Percentiles rank a stretch among this genome's conserved stretches.
Evolutionary conservation across 2,113 vertebrate genomes (phyloP).

Genomic region (Hippolais icterina): DNA sequence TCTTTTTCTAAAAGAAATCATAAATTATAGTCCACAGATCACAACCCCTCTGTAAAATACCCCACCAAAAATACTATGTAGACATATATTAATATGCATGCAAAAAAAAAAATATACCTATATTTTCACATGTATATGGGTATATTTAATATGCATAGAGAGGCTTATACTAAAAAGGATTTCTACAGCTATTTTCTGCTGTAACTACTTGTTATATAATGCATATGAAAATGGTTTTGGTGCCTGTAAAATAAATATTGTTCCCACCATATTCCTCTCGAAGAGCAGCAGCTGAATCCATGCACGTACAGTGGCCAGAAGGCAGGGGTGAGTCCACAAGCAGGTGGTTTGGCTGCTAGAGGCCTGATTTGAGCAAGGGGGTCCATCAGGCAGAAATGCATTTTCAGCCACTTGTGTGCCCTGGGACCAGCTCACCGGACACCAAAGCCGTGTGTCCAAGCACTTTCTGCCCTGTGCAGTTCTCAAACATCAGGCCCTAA

Average conservation of each 20-base stretch:
- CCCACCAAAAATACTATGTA: not conserved
- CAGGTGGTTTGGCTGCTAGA: not conserved
- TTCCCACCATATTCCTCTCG: not conserved
- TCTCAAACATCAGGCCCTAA: not conserved
- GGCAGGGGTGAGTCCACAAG: not conserved
- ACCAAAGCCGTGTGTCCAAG: accelerated
- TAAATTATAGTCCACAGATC: not conserved
- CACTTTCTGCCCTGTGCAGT: not conserved
- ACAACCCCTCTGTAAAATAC: not conserved
- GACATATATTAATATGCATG: not conserved
- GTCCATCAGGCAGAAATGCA: not conserved
- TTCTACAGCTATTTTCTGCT: not conserved
- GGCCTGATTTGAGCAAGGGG: not conserved
- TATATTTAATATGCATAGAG: not conserved
- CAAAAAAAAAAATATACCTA: too few relatives aligned
- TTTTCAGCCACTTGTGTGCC: not conserved
- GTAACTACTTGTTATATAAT: not conserved
- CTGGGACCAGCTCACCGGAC: accelerated
- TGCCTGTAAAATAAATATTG: not conserved
- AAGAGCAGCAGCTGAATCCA: not conserved
- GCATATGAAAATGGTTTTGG: not conserved
- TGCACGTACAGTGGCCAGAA: accelerated
- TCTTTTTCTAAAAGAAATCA: not conserved
- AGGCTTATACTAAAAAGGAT: not conserved
- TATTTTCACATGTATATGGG: not conserved